phyloP scores from a whole-genome alignment of 2,113 vertebrate genomes.

The Cyprinodon tularosa region DNA sequence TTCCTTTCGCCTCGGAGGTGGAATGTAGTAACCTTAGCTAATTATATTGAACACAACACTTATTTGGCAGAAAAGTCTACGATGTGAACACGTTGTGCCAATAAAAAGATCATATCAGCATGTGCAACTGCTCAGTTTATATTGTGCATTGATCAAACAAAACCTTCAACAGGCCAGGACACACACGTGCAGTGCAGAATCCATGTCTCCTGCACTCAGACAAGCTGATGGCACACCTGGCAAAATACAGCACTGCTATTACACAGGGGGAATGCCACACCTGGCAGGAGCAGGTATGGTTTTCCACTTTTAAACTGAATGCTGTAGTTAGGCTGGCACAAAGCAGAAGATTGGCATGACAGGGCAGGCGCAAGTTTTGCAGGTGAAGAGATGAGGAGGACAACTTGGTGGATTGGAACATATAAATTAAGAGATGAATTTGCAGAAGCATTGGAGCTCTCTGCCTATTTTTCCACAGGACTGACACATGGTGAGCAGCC shows the following conservation, averaged over 20 bases:
- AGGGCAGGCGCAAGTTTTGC: slow-evolving; percentile 64
- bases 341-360: slow-evolving; percentile 70
- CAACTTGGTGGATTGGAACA: slow-evolving; percentile 20
- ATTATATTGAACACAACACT: slow-evolving; percentile 28
- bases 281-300: slow-evolving; percentile 55
- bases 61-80: slow-evolving; percentile 26
- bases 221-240: slow-evolving; percentile 57
- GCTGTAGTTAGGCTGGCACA: slow-evolving; percentile 60
- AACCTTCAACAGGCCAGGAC: slow-evolving; percentile 1
- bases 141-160: slow-evolving; percentile 18
- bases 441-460: slow-evolving; percentile 39
- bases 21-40: slow-evolving; percentile 23
- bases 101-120: slow-evolving; percentile 2
- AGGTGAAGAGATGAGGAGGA: slow-evolving; percentile 20
- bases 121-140: slow-evolving; percentile 9
- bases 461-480: slow-evolving; percentile 60
- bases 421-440: slow-evolving; percentile 21
- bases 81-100: slow-evolving; percentile 15
- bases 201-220: slow-evolving; percentile 51
- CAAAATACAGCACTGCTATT: slow-evolving; percentile 48
- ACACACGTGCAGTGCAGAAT: slow-evolving; percentile 7
- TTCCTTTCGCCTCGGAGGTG: slow-evolving; percentile 16
- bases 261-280: slow-evolving; percentile 64
- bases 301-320: slow-evolving; percentile 66
- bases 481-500: slow-evolving; percentile 36